Percentiles rank a stretch among this genome's conserved stretches.
These are phyloP conservation scores for Coptodon bakossiorum DNA, from an alignment of 2,113 vertebrate genomes.

Conservation along the genomic window DNA sequence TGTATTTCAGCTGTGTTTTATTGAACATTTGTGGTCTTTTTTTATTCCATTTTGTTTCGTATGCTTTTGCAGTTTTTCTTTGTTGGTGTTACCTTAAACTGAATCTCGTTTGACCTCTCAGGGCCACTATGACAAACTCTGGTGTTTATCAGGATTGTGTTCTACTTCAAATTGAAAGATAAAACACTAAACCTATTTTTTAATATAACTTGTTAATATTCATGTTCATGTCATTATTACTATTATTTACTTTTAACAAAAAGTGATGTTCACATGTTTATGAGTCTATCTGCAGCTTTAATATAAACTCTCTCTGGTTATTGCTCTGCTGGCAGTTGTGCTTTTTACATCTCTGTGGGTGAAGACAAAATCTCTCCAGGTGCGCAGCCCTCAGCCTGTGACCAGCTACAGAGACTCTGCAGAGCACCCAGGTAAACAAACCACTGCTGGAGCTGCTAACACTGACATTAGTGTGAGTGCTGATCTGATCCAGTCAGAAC, in stretches of 20 bases:
- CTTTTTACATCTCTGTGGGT: neutral
- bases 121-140: neutral
- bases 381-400: neutral
- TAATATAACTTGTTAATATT: neutral
- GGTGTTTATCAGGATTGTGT: neutral
- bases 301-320: neutral
- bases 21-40: neutral
- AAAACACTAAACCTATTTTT: neutral
- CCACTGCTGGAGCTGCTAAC: neutral
- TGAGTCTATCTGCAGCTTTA: neutral
- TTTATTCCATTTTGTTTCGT: neutral
- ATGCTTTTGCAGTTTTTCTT: neutral
- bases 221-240: neutral
- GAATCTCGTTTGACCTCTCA: neutral
- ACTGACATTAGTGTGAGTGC: neutral
- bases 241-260: neutral
- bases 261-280: neutral
- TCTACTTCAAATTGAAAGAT: neutral
- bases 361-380: neutral
- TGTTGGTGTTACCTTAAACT: neutral
- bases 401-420: neutral
- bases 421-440: neutral
- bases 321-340: neutral
- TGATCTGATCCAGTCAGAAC: neutral
- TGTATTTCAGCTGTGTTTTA: neutral